Base-by-base conservation (phyloP, 2,888 invertebrate genomes). In the Abrostola triplasia region DNA sequence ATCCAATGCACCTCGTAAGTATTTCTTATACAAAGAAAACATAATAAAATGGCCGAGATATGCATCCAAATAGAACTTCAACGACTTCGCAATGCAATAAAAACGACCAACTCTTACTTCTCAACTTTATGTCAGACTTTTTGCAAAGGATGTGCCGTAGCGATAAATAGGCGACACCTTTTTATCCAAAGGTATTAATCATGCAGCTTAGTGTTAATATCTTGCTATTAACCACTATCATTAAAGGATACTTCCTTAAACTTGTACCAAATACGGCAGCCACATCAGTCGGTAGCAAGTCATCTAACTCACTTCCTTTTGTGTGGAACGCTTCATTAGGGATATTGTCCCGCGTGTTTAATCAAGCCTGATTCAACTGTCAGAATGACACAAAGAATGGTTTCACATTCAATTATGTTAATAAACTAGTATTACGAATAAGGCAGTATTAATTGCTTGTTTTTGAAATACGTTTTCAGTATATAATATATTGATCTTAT, bases 281-380 rank as follows among this genome's bases (percentile, higher is more conserved):
- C 49, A 40, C 40, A 55, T 5, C 36, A 73, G 48, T 35, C 56
- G 49, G 53, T 63, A 64, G 53, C 60, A 61, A 65, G 59, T 68
- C 68, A 67, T 65, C 36, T 49, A 64, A 60, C 59, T 67, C 24
- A 65, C 13, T 65, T 70, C 69, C 69, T 69, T 77, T 79, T 78
- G 64, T 78, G 50, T 52, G 7, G n/a, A 37, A 35, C 49, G 54
- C 48, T 66, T 76, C 63, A 73, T 76, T 72, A 73, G 35, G 59
- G 49, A 74, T 72, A 76, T 68, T 72, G 76, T 73, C 59, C 54
- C 41, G 37, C 49, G 56, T 65, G 52, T 60, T 65, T 73, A 73
- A 69, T 76, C 61, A 78, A 37, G 53, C 56, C 35, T 57, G 49
- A 74, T 71, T 71, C 63, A 70, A 10, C 38, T 58, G 60, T n/a